Evolutionary conservation across 2,113 vertebrate genomes (phyloP), one percentile per base, ranked within the genome.

Genomic region (Numida meleagris): DNA sequence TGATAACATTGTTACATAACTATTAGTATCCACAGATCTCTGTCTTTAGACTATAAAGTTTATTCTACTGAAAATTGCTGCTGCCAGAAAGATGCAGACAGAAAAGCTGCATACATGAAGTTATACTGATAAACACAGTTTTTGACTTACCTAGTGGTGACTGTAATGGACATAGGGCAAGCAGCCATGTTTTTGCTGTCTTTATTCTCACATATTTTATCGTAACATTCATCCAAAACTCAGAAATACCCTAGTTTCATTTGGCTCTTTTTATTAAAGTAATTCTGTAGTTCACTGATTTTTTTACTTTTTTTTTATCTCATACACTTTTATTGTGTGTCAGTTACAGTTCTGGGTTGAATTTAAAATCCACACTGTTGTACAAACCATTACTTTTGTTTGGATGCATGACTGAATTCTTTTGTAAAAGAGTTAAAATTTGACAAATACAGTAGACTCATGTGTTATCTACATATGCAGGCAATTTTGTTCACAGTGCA

Each of bases 381-480:
- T 61, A 58, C 14, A 23, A 13, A 23, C 62, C 6, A 8, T 46
- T 89, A 74, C 33, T 72, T 96, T 90, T 50, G 21, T 94, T 83
- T 74, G 36, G 33, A 59, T 74, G 29, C 34, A 25, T 40, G 71
- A 78, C 50, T 83, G 67, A 94, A 88, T 73, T 94, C 17, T 80
- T 96, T 81, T 92, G 43, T 88, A 91, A 77, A 94, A 63, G 24
- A 91, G 34, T 78, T 86, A 88, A 92, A 93, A 89, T 72, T 36
- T 58, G 71, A 83, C 83, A 94, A 88, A 81, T 87, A 18, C 3
- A 46, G 57, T 51, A 80, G 82, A 59, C 27, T 55, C 14, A 33
- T 75, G 50, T 84, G 55, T 92, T 95, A 97, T 94, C 91, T 86
- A 55, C 15, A 59, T 31, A 48, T 73, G 51, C 94, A 96, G 85